phyloP scores from a whole-genome alignment of 2,113 vertebrate genomes.

The Apodemus speciosus region DNA sequence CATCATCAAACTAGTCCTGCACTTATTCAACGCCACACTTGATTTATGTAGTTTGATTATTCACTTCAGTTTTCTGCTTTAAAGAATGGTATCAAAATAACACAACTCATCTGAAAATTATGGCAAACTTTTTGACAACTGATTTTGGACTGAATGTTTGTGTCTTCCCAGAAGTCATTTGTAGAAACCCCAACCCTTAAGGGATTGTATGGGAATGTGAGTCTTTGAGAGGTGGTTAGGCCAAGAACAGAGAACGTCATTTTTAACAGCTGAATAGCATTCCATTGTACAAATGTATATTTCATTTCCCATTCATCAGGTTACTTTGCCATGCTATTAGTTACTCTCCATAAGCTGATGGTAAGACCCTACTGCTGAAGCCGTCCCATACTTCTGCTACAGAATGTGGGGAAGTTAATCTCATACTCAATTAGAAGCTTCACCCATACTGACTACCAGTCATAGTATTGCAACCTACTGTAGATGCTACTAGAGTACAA shows the following conservation, averaged over 20 bases:
- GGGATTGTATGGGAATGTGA: not conserved
- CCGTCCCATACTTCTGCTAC: no score
- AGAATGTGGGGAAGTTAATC: not conserved
- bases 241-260: not conserved
- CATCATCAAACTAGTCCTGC: not conserved
- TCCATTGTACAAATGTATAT: not conserved
- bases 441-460: not conserved
- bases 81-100: not conserved
- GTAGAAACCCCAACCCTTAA: not conserved
- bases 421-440: not conserved
- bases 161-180: not conserved
- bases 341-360: no score
- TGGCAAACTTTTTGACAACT: not conserved
- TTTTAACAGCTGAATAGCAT: not conserved
- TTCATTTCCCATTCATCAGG: not conserved
- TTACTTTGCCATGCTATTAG: not conserved
- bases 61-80: not conserved
- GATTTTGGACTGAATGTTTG: not conserved
- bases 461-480: not conserved
- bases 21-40: not conserved
- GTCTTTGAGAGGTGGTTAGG: not conserved
- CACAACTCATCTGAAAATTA: not conserved
- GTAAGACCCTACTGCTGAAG: not conserved
- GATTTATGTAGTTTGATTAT: not conserved
- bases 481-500: not conserved